Base-by-base conservation (phyloP, 1,140 invertebrate species). In the Drusus annulatus region DNA sequence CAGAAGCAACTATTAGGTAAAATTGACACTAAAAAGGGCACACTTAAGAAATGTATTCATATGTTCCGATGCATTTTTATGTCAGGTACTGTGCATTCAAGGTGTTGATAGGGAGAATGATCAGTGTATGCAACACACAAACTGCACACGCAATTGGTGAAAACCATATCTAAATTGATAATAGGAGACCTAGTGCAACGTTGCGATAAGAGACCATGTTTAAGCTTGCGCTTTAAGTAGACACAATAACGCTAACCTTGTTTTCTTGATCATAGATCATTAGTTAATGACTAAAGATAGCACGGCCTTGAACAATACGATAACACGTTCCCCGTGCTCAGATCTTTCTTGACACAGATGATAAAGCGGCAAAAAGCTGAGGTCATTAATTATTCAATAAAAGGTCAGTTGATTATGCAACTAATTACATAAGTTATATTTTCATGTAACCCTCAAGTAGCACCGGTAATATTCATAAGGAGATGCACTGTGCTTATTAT, bases 391-490 rank as follows among this genome's bases (percentile, higher is more conserved):
- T 28, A 65, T 25, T 65, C 62, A 65, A 28, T 28, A 45, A 45
- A 31, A 65, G 62, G 25, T 65, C 31, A 31, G n/a, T 65, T 65
- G 28, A 65, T 65, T 65, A 31, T 31, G 62, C 28, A 56, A 56
- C 54, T 19, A 56, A 56, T 56, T 56, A 56, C 3, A 21, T n/a
- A 21, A 56, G n/a, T 56, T 17, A 17, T 56, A 7, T 17, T 56
- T 56, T 45, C 36, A 45, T 8, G 36, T 45, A 10, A 8, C 2
- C 8, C 36, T 45, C 36, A 1, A 45, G 36, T 13, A 10, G 10
- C 8, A 36, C 6, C 31, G 31, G 31, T 36, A 7, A 36, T 36
- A 7, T 45, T 45, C 8, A 45, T 45, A 45, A 10, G 36, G 1
- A 36, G 5, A n/a, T 45, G 7, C 5, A 45, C 10, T 45, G 36